These are phyloP conservation scores for Stenotaenia linearis DNA, from an alignment of 2,888 invertebrate genomes.

Conservation along the genomic window DNA sequence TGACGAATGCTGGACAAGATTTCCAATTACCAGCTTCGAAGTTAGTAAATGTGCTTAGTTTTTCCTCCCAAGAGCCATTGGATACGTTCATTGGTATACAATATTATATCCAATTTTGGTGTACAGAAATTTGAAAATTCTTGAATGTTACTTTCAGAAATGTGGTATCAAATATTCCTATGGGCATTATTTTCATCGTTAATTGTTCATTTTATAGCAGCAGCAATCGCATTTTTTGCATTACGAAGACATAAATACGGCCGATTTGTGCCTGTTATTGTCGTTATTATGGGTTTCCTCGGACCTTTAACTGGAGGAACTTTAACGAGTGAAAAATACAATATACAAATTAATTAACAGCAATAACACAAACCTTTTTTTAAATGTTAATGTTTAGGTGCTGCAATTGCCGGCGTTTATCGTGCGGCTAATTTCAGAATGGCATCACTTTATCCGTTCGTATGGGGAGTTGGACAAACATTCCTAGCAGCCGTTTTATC, in stretches of 20 bases:
- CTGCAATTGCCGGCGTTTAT: slow-evolving; percentile 89
- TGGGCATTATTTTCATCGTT: slow-evolving; percentile 93
- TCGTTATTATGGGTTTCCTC: slow-evolving; percentile 81
- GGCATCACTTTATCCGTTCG: slow-evolving; percentile 83
- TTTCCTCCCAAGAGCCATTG: slow-evolving; percentile 57
- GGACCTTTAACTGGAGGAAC: slow-evolving; percentile 83
- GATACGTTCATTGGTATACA: slow-evolving; percentile 46
- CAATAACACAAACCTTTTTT: too few relatives aligned
- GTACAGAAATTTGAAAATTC: not conserved
- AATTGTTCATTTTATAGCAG: slow-evolving; percentile 81
- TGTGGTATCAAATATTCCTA: slow-evolving; percentile 95
- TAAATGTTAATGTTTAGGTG: too few relatives aligned
- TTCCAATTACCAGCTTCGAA: slow-evolving; percentile 19
- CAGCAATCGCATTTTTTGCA: slow-evolving; percentile 82
- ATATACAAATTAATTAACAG: too few relatives aligned
- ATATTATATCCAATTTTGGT: not conserved
- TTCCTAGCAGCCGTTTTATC: slow-evolving; percentile 81
- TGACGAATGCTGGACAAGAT: not conserved
- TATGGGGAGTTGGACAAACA: slow-evolving; percentile 94
- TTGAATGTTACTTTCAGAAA: slow-evolving; percentile 62
- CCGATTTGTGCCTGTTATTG: slow-evolving; percentile 80
- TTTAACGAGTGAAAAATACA: slow-evolving; percentile 60
- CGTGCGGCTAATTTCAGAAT: slow-evolving; percentile 80
- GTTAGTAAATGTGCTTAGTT: slow-evolving; percentile 59
- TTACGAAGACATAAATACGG: slow-evolving; percentile 90